phyloP scores from a whole-genome alignment of 1,140 invertebrate genomes.

The Drosophila sulfurigaster region DNA sequence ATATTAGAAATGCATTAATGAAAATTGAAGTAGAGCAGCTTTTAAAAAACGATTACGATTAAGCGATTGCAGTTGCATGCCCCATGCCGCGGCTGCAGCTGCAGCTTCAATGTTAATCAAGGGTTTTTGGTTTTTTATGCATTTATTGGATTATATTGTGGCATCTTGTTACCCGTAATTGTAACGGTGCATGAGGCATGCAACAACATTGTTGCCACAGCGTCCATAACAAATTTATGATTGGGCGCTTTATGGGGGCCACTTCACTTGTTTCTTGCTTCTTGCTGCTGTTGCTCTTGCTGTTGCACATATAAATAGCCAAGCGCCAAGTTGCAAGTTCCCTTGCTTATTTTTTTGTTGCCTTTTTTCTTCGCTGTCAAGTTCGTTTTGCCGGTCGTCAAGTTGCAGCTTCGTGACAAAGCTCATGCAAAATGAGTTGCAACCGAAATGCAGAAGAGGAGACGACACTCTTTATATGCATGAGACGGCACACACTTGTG shows the following conservation, averaged over 20 bases:
- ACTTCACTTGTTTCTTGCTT: constrained; percentile 9
- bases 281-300: constrained; percentile 23
- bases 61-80: background rate
- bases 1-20: constrained; percentile 78
- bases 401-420: constrained; percentile 53
- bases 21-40: constrained; percentile 41
- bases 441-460: constrained; percentile 16
- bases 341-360: no score
- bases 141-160: constrained; percentile 20
- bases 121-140: constrained; percentile 55
- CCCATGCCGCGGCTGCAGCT: constrained; percentile 37
- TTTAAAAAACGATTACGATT: constrained; percentile 47
- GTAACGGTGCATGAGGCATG: constrained; percentile 60
- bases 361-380: constrained; percentile 18
- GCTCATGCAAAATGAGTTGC: constrained; percentile 48
- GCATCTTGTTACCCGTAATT: constrained; percentile 7
- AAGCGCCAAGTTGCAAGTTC: constrained; percentile 18
- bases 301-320: constrained; percentile 36
- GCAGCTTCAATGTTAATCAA: constrained; percentile 61
- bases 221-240: constrained; percentile 48
- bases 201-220: constrained; percentile 66
- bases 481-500: constrained; percentile 76
- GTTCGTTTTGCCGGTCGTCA: constrained; percentile 24
- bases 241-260: constrained; percentile 43
- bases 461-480: constrained; percentile 64